These are phyloP conservation scores for Philaethria dido DNA, from an alignment of 2,888 invertebrate species.

Conservation along the genomic window DNA sequence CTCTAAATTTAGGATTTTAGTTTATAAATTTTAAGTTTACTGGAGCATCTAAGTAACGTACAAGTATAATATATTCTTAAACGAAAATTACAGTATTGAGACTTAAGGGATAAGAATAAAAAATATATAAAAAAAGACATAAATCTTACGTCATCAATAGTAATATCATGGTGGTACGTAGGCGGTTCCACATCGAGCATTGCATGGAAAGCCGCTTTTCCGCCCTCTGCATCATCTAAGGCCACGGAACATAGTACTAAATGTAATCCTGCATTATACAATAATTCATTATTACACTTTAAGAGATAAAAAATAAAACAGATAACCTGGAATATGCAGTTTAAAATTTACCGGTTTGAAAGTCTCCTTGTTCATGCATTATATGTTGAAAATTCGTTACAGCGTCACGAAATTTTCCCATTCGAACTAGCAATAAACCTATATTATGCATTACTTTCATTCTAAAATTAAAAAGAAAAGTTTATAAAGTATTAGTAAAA, in stretches of 20 bases:
- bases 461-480: constrained; percentile 68
- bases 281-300: neutral
- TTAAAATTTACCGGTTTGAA: constrained; percentile 84
- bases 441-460: constrained; percentile 99
- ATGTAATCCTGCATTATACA: constrained; percentile 87
- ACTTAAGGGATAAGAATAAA: too few relatives aligned
- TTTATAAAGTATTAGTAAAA: neutral
- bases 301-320: neutral
- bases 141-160: constrained; percentile 69
- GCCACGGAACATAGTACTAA: constrained; percentile 94
- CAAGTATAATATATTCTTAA: too few relatives aligned
- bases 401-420: constrained; percentile 98
- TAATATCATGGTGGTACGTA: constrained; percentile 72
- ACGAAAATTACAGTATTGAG: too few relatives aligned
- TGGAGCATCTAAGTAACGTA: too few relatives aligned
- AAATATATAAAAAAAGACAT: too few relatives aligned
- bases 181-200: constrained; percentile 92
- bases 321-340: neutral
- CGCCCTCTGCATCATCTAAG: constrained; percentile 95
- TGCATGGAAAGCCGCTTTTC: constrained; percentile 95
- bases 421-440: constrained; percentile 95
- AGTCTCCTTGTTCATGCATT: constrained; percentile 97
- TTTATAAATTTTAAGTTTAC: too few relatives aligned
- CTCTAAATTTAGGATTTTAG: too few relatives aligned
- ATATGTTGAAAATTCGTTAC: constrained; percentile 98